Base-by-base conservation (phyloP, 2,113 vertebrate genomes). In the Typhlomys cinereus region DNA sequence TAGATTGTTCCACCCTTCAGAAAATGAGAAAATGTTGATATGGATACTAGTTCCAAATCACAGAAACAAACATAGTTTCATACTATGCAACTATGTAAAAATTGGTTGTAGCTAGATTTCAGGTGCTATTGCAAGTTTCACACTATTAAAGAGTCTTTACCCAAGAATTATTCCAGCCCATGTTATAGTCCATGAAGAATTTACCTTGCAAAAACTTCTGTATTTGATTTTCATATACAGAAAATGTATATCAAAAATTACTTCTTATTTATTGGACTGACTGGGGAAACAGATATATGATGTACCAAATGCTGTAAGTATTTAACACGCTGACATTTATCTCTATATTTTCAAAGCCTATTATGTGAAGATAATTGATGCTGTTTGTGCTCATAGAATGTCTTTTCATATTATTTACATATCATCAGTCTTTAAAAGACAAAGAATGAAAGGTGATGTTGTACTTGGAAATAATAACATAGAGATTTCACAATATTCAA, bases 151-250 rank as follows among this genome's bases (percentile, higher is more conserved):
- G 66, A 50, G 57, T 54, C 1, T 80, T 20, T 71, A 70, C 27
- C 80, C 75, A 95, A 62, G 93, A 92, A 88, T 69, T 74, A 83
- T 93, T 59, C 2, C 3, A 67, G 14, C 62, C 9, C 75, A 1
- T 67, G 44, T 57, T 66, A 62, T 76, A 34, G 31, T 71, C 81
- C 21, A 34, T 41, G 34, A 57, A 88, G 13, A 1, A 41, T 78
- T 93, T 86, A 31, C 5, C n/a, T 46, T 36, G 41, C 7, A 48
- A 75, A 29, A 92, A 57, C n/a, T 80, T 25, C 1, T 25, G 86
- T 12, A 78, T 46, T 71, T 85, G 11, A 85, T 89, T 93, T 90
- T 48, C 39, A 79, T 34, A 59, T 41, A 52, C 17, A 52, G n/a
- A 52, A 52, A 52, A 52, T 52, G 10, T 52, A n/a, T 52, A 52